Conservation (phyloP, 2,797 vertebrate species). For the Typhlichthys eigenmanni region DNA sequence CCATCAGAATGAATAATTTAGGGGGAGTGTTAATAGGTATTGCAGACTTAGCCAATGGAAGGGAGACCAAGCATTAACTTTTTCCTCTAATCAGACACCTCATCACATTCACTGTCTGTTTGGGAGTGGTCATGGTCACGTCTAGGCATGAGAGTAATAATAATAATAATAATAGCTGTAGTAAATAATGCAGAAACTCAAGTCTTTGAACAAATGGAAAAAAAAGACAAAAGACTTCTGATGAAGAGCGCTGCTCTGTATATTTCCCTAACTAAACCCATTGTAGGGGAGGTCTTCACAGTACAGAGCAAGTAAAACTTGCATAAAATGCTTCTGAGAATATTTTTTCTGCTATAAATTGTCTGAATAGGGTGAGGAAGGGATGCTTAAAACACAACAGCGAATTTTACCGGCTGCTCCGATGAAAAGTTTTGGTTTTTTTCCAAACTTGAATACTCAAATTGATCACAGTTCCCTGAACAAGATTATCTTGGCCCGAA, state of each 20-base stretch:
- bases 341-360: conserved; percentile 51
- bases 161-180: neutral
- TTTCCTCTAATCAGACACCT: conserved; percentile 68
- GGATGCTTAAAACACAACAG: conserved; percentile 8
- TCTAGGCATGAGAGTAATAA: conserved; percentile 25
- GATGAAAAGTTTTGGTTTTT: conserved; percentile 37
- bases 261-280: conserved; percentile 47
- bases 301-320: conserved; percentile 38
- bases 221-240: conserved; percentile 1
- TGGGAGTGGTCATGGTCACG: conserved; percentile 29
- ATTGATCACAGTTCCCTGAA: conserved; percentile 23
- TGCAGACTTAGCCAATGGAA: conserved; percentile 72
- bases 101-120: conserved; percentile 63
- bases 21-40: conserved; percentile 81
- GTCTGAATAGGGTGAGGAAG: conserved; percentile 15
- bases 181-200: too few relatives aligned
- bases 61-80: conserved; percentile 76
- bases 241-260: neutral
- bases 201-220: neutral
- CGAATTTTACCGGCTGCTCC: conserved; percentile 2
- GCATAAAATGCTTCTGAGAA: conserved; percentile 46
- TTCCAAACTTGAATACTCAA: conserved; percentile 7
- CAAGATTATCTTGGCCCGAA: conserved; percentile 35
- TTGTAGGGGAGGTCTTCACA: conserved; percentile 16
- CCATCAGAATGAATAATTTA: conserved; percentile 86